These are phyloP conservation scores for Synanthedon formicaeformis DNA, from an alignment of 2,888 invertebrate genomes.

Conservation along the genomic window DNA sequence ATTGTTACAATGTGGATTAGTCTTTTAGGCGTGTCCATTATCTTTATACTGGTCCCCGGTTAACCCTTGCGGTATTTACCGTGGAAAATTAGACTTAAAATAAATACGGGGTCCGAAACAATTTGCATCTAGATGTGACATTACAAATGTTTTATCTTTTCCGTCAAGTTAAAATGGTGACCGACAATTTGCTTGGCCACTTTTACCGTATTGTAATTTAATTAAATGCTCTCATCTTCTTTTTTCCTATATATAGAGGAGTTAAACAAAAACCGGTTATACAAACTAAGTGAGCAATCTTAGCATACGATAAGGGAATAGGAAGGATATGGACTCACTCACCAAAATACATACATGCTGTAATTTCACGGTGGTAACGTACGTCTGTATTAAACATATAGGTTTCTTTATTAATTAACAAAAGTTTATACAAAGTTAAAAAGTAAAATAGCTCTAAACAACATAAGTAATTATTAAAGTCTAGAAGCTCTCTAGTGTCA, in stretches of 20 bases:
- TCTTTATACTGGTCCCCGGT: slow-evolving; percentile 1
- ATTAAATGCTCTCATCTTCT: neutral
- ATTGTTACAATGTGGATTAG: neutral
- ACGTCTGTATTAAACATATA: too few relatives aligned
- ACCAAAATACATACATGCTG: too few relatives aligned
- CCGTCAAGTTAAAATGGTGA: slow-evolving; percentile 12
- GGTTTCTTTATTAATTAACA: too few relatives aligned
- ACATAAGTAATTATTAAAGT: slow-evolving; percentile 14
- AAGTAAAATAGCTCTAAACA: neutral
- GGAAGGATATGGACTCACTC: too few relatives aligned
- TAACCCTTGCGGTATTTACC: slow-evolving; percentile 58
- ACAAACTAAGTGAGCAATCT: too few relatives aligned
- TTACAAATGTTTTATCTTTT: slow-evolving; percentile 51
- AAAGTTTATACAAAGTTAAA: too few relatives aligned
- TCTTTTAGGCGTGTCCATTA: neutral
- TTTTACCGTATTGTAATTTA: neutral
- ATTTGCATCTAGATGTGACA: slow-evolving; percentile 70
- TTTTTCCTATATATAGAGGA: neutral
- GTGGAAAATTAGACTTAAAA: slow-evolving; percentile 56
- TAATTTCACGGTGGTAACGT: too few relatives aligned
- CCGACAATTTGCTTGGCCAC: slow-evolving; percentile 5
- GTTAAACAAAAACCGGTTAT: neutral
- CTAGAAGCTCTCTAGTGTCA: slow-evolving; percentile 25
- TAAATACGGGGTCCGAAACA: slow-evolving; percentile 57
- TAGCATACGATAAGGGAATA: too few relatives aligned